Conservation (phyloP, 2,797 vertebrate genomes). For the Crenuchus spilurus region DNA sequence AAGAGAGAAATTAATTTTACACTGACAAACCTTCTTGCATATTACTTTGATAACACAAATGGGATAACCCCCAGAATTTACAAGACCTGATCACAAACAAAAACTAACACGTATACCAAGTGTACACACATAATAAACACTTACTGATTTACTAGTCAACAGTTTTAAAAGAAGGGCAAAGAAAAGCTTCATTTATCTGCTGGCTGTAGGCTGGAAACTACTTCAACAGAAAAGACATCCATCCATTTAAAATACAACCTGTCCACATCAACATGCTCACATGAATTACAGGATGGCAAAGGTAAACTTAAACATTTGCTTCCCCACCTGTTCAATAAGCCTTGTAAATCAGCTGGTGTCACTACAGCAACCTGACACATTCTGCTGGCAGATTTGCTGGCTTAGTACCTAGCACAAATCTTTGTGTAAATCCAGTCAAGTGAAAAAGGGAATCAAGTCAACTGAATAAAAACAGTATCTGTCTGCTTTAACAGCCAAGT, state of each 20-base stretch:
- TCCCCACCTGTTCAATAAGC: slow-evolving; percentile 1
- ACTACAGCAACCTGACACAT: not conserved
- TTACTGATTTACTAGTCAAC: not conserved
- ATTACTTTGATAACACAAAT: not conserved
- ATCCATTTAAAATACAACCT: not conserved
- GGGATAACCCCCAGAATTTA: not conserved
- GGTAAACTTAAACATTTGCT: not conserved
- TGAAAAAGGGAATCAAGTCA: too few relatives aligned
- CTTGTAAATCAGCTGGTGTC: slow-evolving; percentile 8
- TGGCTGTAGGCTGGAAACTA: not conserved
- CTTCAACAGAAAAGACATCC: not conserved
- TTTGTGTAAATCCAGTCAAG: not conserved
- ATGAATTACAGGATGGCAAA: not conserved
- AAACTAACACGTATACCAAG: too few relatives aligned
- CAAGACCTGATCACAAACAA: too few relatives aligned
- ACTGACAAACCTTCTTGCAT: not conserved
- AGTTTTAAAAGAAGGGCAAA: not conserved
- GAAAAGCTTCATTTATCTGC: not conserved
- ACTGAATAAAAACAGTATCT: not conserved
- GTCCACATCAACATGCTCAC: not conserved
- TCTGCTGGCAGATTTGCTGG: not conserved
- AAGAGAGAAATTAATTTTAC: not conserved
- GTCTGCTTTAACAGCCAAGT: not conserved
- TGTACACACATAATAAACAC: not conserved
- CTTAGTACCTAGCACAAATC: not conserved